A percentile compares a stretch with the other conserved stretches of the same genome.
phyloP scores from a whole-genome alignment of 2,797 vertebrate genomes.

The Chaetophractus vellerosus region DNA sequence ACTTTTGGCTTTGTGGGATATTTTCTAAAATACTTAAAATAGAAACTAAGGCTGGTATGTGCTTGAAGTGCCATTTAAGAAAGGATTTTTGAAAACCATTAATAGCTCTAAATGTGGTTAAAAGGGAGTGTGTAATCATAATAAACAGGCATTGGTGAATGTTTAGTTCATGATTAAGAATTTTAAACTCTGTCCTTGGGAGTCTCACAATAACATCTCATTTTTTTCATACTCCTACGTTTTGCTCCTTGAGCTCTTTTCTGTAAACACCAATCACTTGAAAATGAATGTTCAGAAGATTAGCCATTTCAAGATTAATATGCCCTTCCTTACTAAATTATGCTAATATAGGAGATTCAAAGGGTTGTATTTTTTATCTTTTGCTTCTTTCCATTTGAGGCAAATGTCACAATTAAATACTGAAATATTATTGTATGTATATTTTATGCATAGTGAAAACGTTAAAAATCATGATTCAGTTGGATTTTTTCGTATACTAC shows the following conservation, averaged over 20 bases:
- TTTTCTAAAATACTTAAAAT: conserved; percentile 71
- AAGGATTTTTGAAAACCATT: not conserved
- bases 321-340: conserved; percentile 65
- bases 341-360: conserved; percentile 58
- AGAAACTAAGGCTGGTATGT: not conserved
- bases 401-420: conserved; percentile 72
- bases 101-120: conserved; percentile 7
- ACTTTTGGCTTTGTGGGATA: not conserved
- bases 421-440: conserved; percentile 75
- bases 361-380: not conserved
- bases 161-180: not conserved
- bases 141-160: not conserved
- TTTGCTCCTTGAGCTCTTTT: conserved; percentile 43
- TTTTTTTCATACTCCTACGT: conserved; percentile 63
- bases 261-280: conserved; percentile 67
- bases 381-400: conserved; percentile 68
- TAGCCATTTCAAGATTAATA: conserved; percentile 64
- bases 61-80: not conserved
- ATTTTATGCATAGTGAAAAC: conserved; percentile 81
- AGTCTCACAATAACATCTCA: conserved; percentile 50
- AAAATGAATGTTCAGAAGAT: conserved; percentile 70
- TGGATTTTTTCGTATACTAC: conserved; percentile 86
- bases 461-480: conserved; percentile 81
- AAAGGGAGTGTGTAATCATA: not conserved
- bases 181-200: conserved; percentile 63